These are phyloP conservation scores for Ophioninae sp. DNA, from an alignment of 2,888 invertebrate species.

Conservation along the genomic window DNA sequence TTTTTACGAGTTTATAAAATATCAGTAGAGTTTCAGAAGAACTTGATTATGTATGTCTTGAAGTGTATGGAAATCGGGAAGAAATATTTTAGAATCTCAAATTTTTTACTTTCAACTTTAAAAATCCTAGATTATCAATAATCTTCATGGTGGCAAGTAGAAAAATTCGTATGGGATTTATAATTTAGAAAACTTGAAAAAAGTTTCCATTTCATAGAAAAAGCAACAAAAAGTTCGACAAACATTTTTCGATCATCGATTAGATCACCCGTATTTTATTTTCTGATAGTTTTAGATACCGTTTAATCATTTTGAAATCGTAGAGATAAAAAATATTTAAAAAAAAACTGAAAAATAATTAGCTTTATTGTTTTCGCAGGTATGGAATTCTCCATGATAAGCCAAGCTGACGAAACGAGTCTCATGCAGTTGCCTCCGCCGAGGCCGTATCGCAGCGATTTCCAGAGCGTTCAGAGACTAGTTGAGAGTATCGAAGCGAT, in stretches of 20 bases:
- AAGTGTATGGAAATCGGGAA: too few relatives aligned
- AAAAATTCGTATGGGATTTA: too few relatives aligned
- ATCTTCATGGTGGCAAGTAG: too few relatives aligned
- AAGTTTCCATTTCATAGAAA: too few relatives aligned
- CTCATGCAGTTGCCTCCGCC: constrained; percentile 70
- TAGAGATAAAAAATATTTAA: not conserved
- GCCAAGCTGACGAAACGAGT: constrained; percentile 69
- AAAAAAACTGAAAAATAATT: not conserved
- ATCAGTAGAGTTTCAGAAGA: not conserved
- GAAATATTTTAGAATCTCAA: too few relatives aligned
- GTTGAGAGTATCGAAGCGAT: constrained; percentile 75
- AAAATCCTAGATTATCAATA: too few relatives aligned
- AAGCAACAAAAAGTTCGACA: too few relatives aligned
- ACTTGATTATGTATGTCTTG: not conserved
- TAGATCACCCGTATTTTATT: too few relatives aligned
- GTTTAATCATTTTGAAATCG: not conserved
- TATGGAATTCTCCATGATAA: constrained; percentile 71
- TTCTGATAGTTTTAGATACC: not conserved
- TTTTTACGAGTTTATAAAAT: not conserved
- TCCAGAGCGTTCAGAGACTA: constrained; percentile 70
- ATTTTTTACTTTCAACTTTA: too few relatives aligned
- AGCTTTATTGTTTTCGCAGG: constrained; percentile 54
- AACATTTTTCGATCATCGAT: too few relatives aligned
- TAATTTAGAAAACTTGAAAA: too few relatives aligned
- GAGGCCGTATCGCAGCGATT: constrained; percentile 61